Base-by-base conservation (phyloP, 2,797 vertebrate genomes). In the Pristis pectinata region DNA sequence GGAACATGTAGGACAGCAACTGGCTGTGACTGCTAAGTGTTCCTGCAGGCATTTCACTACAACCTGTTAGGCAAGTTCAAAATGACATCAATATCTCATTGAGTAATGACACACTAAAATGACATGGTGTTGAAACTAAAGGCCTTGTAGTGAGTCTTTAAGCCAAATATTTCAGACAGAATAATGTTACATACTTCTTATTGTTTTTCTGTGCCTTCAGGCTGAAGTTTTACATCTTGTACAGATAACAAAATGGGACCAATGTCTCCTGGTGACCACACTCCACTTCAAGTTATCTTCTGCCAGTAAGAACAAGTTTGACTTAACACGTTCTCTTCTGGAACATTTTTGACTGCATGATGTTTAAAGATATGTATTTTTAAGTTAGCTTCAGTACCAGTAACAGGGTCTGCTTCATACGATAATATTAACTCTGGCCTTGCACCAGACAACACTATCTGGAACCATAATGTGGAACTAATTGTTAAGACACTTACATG, bases 171-270 rank as follows among this genome's bases (percentile, higher is more conserved):
- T 94, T 94, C 92, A 94, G 92, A n/a, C 30, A n/a, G 67, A 94
- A n/a, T 76, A 53, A 70, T 30, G 27, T 74, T 94, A 94, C 92
- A 94, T 94, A 94, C 44, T 94, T 76, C 44, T 49, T 94, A 94
- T 94, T 94, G 92, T 94, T 94, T 94, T 94, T 76, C 92, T 76
- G 13, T 72, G 92, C 70, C 92, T 76, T 70, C 92, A 94, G 92
- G 92, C 92, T 74, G 49, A 76, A 53, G 44, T 27, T 94, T 94
- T 74, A 74, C 92, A 94, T 76, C 70, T 76, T 94, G 92, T 76
- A 49, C 27, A 76, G 92, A 76, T 94, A 76, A 94, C 72, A 94
- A 94, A 94, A 94, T 76, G 44, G 44, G 92, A 53, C 44, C 92
- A 72, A 27, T 56, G 27, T 13, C 30, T 94, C 70, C 27, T 72